A percentile compares a stretch with the other conserved stretches of the same genome.
These are phyloP conservation scores for Mellivora capensis DNA, from an alignment of 2,113 vertebrate species.

Conservation along the genomic window DNA sequence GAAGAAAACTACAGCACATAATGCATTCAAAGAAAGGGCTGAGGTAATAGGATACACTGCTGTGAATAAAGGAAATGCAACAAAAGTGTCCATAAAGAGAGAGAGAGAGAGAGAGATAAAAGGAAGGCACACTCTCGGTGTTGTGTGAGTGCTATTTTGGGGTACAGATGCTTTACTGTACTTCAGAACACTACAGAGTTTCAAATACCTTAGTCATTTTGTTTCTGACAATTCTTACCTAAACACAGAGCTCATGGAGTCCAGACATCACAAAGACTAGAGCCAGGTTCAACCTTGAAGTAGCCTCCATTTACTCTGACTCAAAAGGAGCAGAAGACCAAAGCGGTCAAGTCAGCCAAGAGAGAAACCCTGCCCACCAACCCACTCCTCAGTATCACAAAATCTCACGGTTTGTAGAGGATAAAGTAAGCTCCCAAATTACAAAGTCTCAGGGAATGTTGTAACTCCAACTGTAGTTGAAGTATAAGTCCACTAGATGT, in stretches of 20 bases:
- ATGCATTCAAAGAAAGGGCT: not conserved
- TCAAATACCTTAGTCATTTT: conserved; percentile 25
- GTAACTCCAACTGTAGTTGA: not conserved
- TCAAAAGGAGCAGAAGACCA: not conserved
- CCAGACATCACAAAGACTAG: not conserved
- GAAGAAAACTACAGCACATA: conserved; percentile 31
- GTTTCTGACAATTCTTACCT: conserved; percentile 54
- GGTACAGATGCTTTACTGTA: not conserved
- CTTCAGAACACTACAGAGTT: not conserved
- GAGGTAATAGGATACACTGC: not conserved
- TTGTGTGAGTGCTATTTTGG: not conserved
- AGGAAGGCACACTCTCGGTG: not conserved
- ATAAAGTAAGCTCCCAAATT: not conserved
- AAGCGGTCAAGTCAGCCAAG: not conserved
- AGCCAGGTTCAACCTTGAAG: not conserved
- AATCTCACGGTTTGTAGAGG: not conserved
- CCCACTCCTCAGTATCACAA: not conserved
- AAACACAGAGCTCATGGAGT: conserved; percentile 32
- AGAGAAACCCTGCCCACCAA: not conserved
- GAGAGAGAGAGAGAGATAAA: not conserved
- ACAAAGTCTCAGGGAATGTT: not conserved
- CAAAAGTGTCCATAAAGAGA: not conserved
- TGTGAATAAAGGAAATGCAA: not conserved
- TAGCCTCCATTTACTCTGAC: not conserved
- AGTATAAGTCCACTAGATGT: not conserved